phyloP scores from a whole-genome alignment of 2,113 vertebrate genomes.

The Axis porcinus region DNA sequence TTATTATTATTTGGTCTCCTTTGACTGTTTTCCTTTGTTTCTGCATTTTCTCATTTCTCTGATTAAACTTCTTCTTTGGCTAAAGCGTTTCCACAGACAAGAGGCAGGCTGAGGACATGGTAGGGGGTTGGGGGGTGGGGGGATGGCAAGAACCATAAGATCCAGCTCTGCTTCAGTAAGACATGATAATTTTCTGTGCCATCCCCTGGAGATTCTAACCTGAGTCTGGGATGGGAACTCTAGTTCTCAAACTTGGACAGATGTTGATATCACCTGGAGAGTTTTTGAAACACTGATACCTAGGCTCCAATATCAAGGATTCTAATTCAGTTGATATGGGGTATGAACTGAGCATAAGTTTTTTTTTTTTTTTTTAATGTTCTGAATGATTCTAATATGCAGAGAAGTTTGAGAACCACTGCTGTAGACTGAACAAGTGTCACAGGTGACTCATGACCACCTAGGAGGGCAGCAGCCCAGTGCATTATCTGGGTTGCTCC shows the following conservation, averaged over 20 bases:
- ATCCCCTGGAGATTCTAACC: not conserved
- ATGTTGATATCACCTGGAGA: fast-evolving
- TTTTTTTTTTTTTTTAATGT: not conserved
- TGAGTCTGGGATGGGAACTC: not conserved
- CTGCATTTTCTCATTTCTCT: not conserved
- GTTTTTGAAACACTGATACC: fast-evolving
- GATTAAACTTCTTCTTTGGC: not conserved
- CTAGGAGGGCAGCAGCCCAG: not conserved
- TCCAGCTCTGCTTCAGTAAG: not conserved
- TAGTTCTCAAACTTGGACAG: not conserved
- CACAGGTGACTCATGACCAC: not conserved
- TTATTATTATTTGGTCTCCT: not conserved
- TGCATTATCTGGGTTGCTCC: fast-evolving
- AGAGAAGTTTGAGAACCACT: not conserved
- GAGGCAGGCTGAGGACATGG: not conserved
- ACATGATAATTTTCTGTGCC: fast-evolving
- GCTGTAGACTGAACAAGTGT: not conserved
- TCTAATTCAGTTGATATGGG: not conserved
- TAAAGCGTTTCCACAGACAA: not conserved
- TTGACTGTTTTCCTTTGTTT: not conserved
- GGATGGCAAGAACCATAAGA: not conserved
- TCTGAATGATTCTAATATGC: too few relatives aligned
- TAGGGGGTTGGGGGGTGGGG: fast-evolving
- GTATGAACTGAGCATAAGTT: fast-evolving
- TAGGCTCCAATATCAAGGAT: too few relatives aligned